phyloP scores from a whole-genome alignment of 2,113 vertebrate genomes.

The Sapajus apella region DNA sequence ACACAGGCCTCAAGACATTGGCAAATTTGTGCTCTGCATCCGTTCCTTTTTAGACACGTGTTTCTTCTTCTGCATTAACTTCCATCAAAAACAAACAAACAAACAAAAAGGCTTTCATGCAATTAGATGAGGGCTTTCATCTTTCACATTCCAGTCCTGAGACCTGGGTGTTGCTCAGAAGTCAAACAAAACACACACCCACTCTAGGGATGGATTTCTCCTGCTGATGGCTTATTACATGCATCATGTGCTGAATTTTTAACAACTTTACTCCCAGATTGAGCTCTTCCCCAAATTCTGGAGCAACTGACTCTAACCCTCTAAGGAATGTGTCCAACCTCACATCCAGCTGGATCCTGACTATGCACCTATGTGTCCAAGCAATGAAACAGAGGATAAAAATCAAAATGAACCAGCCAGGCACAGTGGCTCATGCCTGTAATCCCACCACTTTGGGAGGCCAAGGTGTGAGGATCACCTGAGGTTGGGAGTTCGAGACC shows the following conservation, averaged over 20 bases:
- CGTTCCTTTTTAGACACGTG: neutral
- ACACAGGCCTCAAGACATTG: neutral
- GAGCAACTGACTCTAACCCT: neutral
- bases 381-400: neutral
- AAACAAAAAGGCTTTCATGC: neutral
- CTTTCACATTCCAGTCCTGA: neutral
- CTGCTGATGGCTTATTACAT: neutral
- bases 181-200: neutral
- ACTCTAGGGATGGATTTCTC: neutral
- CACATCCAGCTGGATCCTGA: neutral
- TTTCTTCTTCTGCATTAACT: neutral
- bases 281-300: slow-evolving; percentile 32
- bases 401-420: neutral
- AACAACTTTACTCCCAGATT: neutral
- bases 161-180: neutral
- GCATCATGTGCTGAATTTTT: neutral
- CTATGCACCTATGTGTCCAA: neutral
- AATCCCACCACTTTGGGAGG: too few relatives aligned
- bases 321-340: neutral
- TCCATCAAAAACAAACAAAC: neutral
- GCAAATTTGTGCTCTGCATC: neutral
- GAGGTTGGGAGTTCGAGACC: too few relatives aligned
- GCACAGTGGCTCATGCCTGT: too few relatives aligned
- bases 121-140: neutral
- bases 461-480: too few relatives aligned